Base-by-base conservation (phyloP, 2,113 vertebrate species). In the Perca fluviatilis region DNA sequence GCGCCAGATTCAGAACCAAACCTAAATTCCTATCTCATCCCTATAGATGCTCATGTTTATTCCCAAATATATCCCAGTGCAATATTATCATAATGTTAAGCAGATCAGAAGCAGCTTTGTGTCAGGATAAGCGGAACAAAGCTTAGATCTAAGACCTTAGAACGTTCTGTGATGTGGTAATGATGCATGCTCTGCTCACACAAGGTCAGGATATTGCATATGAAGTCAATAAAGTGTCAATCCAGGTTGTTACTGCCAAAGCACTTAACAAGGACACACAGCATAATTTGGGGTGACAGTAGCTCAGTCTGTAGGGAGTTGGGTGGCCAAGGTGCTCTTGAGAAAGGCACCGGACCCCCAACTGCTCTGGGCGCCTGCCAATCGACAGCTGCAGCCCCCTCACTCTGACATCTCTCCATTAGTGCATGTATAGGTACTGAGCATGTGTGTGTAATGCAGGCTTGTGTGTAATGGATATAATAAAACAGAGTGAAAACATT, bases 11-110 rank as follows among this genome's bases (percentile, higher is more conserved):
- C 69, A 51, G 43, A 69, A 50, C 16, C 70, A 40, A 80, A 88
- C 79, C 81, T 80, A 63, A 80, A 81, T n/a, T n/a, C 86, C 51
- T 64, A 74, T 85, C 74, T 83, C 16, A 86, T 88, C 85, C 73
- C 72, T 89, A 56, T 85, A 66, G 77, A 23, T 19, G 54, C 74
- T 87, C 73, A 70, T 81, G 85, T 89, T 89, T 88, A 82, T 87
- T 85, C 83, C 62, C 73, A 11, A 82, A 85, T 70, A 82, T 75
- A 77, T 82, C 46, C 49, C 78, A 23, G 43, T 3, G 23, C 43
- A 21, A 53, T 40, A 82, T 86, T 80, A 77, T 73, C 82, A 67
- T 84, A 90, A 83, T 83, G 63, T 15, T 58, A 87, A 82, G 77
- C 77, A 91, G 89, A 85, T 81, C 66, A 65, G 58, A 82, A 30